Base-by-base conservation (phyloP, 2,113 vertebrate genomes). In the Mionectes macconnelli region DNA sequence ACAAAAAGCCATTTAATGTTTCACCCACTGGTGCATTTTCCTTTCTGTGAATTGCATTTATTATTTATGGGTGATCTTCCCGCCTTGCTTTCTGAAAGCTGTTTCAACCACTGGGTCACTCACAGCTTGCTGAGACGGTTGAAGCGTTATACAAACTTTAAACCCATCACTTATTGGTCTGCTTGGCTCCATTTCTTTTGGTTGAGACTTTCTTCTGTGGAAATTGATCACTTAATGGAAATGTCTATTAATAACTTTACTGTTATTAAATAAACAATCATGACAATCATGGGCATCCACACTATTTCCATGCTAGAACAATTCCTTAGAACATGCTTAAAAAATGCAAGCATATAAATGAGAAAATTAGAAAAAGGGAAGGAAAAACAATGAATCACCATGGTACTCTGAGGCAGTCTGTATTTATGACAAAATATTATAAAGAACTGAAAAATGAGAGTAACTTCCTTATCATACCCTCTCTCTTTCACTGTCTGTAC, bases 271-370 rank as follows among this genome's bases (percentile, higher is more conserved):
- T 52, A 96, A 93, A 97, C 63, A 91, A 78, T 74, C 33, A 66
- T 62, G 94, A 52, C 64, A 94, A 42, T 79, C 67, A 81, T 90
- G 13, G 27, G 57, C 50, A 97, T 69, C 91, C 93, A 97, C 92
- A 96, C 45, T 69, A 76, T 55, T 84, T 94, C 86, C 97, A 97
- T 97, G 98, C 98, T 92, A 85, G 90, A 84, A 89, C 60, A 82
- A 72, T 53, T 90, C 80, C 67, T 96, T 96, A 95, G 93, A 97
- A 87, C 97, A 98, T 97, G 98, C 97, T 96, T 92, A 28, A 89
- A 96, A 82, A 92, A 84, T 83, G 83, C 95, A 96, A 96, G 91
- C 75, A 80, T 31, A 49, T 39, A 82, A 39, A 93, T 70, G 84
- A 86, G 82, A 89, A 96, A 94, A 90, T 89, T 45, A 90, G 60